A percentile compares a stretch with the other conserved stretches of the same genome.
phyloP scores from a whole-genome alignment of 2,113 vertebrate species.

The Corythornis vintsioides region DNA sequence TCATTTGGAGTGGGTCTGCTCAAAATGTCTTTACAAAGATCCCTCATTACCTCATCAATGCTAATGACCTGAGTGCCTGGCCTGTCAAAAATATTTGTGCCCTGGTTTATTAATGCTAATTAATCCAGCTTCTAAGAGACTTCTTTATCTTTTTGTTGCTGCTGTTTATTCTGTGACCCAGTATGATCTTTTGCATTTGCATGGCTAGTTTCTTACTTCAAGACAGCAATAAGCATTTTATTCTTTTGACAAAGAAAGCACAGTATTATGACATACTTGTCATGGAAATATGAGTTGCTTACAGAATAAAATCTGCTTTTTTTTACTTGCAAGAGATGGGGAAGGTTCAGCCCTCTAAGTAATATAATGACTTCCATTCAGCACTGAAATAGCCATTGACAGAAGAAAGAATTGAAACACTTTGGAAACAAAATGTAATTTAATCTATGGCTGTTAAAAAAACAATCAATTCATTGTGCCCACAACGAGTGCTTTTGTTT shows the following conservation, averaged over 20 bases:
- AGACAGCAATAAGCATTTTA: background rate
- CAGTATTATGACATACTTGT: background rate
- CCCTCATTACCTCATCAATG: constrained; percentile 24
- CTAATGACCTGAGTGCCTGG: constrained; percentile 37
- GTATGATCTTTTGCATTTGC: background rate
- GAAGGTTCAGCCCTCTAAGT: constrained; percentile 11
- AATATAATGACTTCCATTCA: constrained; percentile 26
- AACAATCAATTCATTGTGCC: constrained; percentile 35
- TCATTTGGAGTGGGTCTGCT: background rate
- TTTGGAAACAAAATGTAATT: constrained; percentile 46
- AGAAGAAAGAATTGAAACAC: constrained; percentile 49
- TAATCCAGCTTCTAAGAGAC: constrained; percentile 50
- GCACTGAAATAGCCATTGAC: constrained; percentile 21
- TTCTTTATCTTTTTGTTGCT: constrained; percentile 44
- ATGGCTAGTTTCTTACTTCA: background rate
- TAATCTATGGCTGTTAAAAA: constrained; percentile 33
- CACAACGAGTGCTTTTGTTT: constrained; percentile 4
- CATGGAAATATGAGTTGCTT: background rate
- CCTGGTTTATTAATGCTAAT: constrained; percentile 65
- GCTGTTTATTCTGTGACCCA: constrained; percentile 3
- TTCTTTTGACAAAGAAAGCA: background rate
- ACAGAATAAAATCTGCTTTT: constrained; percentile 13
- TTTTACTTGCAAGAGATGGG: background rate
- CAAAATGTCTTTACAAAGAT: constrained; percentile 14
- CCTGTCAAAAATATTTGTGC: constrained; percentile 44